Conservation (phyloP, 2,113 vertebrate species). For the Gambusia holbrooki region DNA sequence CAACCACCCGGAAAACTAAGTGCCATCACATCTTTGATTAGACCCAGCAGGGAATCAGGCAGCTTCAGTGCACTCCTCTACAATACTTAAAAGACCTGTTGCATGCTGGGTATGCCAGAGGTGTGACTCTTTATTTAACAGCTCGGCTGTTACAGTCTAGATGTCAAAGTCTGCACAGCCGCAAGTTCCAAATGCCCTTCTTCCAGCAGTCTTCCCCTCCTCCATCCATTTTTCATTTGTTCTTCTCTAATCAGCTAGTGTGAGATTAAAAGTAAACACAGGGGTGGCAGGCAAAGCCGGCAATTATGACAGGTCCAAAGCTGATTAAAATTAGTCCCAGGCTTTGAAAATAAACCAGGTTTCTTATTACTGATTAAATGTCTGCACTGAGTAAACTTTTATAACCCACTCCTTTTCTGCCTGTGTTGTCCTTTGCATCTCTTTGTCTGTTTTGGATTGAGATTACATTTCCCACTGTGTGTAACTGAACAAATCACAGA, state of each 20-base stretch:
- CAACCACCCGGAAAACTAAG: conserved; percentile 47
- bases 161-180: conserved; percentile 28
- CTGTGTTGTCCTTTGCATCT: conserved; percentile 46
- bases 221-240: conserved; percentile 29
- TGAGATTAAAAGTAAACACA: conserved; percentile 87
- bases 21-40: conserved; percentile 58
- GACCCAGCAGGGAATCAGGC: conserved; percentile 44
- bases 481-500: neutral
- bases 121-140: conserved; percentile 20
- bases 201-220: neutral
- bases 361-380: conserved; percentile 70
- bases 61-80: conserved; percentile 17
- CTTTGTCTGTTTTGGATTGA: neutral
- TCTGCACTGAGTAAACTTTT: conserved; percentile 71
- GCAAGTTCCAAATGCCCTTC: conserved; percentile 31
- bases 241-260: conserved; percentile 85
- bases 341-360: conserved; percentile 66
- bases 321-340: conserved; percentile 91
- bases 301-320: conserved; percentile 81
- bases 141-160: neutral
- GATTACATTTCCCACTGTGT: conserved; percentile 7
- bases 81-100: conserved; percentile 45
- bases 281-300: conserved; percentile 81
- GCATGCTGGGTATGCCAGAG: conserved; percentile 29
- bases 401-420: conserved; percentile 40